Base-by-base conservation (phyloP, 2,113 vertebrate genomes). In the Corythornis madagascariensis region DNA sequence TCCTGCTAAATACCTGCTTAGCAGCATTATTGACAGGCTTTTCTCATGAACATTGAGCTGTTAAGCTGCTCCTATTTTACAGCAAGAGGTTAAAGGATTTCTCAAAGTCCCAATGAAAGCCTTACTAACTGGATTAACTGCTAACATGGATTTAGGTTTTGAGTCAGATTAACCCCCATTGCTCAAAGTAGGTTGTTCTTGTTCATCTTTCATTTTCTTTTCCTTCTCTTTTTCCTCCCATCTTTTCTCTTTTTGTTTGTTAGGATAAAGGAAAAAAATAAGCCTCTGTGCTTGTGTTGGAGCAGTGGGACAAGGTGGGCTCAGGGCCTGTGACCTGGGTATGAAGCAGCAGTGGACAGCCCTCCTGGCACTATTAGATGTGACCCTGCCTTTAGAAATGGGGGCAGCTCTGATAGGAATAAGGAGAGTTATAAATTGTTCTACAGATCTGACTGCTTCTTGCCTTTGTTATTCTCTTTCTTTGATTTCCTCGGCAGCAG, bases 91-190 rank as follows among this genome's bases (percentile, higher is more conserved):
- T 97, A 95, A 97, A 96, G 96, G 97, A 95, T 98, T 97, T 97
- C 91, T 94, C 91, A 96, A 96, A 97, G 92, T 95, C 90, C 50
- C 94, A 89, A 92, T 92, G 96, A 97, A 97, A 97, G 96, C 96
- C 85, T 89, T 92, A 93, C 93, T 97, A 97, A 98, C 95, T 96
- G 97, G 97, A 97, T 98, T 97, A 98, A 87, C 96, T 78, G 87
- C 96, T 97, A 96, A 97, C 96, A 95, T 83, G 97, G 97, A 96
- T 95, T 96, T 95, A 95, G 87, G 94, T 86, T 97, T 96, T 97
- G 89, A 93, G 94, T 95, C 80, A 94, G 97, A 97, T 97, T 98
- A 98, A 97, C 94, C 83, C 92, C 93, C 89, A 69, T 74, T 96
- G 83, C 90, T 83, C 33, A 47, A 86, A 97, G 97, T 69, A 94